Evolutionary conservation across 2,888 invertebrate genomes (phyloP), one percentile per base, ranked within the genome.

Genomic region (Drosophila buzzatii): DNA sequence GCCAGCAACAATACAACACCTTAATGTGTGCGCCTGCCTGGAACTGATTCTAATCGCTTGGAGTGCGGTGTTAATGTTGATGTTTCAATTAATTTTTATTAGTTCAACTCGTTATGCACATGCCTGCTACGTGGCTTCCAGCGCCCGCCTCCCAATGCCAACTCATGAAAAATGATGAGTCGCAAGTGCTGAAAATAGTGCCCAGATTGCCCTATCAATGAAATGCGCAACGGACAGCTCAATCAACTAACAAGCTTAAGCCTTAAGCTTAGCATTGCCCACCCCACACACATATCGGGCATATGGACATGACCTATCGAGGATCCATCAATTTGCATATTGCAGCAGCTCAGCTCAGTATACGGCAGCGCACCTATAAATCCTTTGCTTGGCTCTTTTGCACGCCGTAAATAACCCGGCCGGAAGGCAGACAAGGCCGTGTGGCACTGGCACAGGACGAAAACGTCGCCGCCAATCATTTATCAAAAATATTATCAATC

Each of bases 401-500:
- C 85, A 88, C 89, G 77, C 87, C 86, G 87, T 85, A 89, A 85
- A 85, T 89, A 86, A 89, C 86, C 65, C 35, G 42, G 12, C 64
- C 68, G 62, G 58, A 67, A 55, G 67, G 76, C 60, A 51, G 70
- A 51, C 71, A 63, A 52, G 66, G 63, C 59, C 60, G 55, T 45
- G 56, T 31, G 63, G 63, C 27, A 41, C 78, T 63, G 56, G 65
- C 65, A 20, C 56, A 41, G 55, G 63, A 57, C 65, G 74, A 60
- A 73, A 66, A 76, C 81, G 80, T 67, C 63, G 81, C 84, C 89
- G 83, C 85, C 86, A 89, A 89, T 86, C 86, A 86, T 86, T 86
- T 86, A 86, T 86, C 86, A 86, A 86, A 86, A 86, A 86, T 89
- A 86, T 86, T 89, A 86, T 86, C 86, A 86, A 86, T 86, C 86